Evolutionary conservation across 2,113 vertebrate genomes (phyloP).

Genomic region (Micronisus gabar): DNA sequence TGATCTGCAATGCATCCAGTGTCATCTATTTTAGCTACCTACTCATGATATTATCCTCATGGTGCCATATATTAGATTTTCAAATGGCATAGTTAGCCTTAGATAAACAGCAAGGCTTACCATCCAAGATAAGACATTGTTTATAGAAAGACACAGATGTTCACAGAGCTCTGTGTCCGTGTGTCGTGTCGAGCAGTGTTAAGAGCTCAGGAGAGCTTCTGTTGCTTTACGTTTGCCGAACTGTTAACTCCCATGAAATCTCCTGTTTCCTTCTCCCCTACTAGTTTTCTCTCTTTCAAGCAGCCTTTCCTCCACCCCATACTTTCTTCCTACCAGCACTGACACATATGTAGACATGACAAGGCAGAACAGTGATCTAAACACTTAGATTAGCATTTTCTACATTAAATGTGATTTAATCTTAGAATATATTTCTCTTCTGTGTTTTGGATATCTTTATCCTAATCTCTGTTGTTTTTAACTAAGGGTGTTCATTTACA

Average conservation of each 20-base stretch:
- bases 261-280: background rate
- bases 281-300: background rate
- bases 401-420: background rate
- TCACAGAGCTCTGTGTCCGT: background rate
- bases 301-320: background rate
- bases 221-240: background rate
- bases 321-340: background rate
- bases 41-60: background rate
- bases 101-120: background rate
- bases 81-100: background rate
- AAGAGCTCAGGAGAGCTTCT: background rate
- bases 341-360: background rate
- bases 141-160: background rate
- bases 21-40: background rate
- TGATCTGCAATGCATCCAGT: background rate
- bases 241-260: background rate
- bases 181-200: background rate
- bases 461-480: background rate
- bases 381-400: background rate
- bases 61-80: background rate
- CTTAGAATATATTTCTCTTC: background rate
- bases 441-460: background rate
- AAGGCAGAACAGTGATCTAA: background rate
- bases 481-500: background rate
- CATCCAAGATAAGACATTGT: background rate